These are phyloP conservation scores for Agrochola lychnidis DNA, from an alignment of 2,888 invertebrate species.

Conservation along the genomic window DNA sequence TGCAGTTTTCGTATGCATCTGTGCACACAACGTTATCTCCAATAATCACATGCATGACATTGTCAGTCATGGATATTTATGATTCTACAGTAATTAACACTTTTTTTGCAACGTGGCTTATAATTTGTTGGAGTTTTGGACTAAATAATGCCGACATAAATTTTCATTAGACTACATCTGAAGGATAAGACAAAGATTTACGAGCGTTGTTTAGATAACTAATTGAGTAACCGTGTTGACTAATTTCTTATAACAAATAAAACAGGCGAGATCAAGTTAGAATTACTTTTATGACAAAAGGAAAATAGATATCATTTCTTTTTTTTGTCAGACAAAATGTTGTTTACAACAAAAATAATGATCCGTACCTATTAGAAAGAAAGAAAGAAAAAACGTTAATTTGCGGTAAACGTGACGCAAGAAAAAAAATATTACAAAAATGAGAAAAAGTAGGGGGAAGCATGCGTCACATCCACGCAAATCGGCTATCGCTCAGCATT, in stretches of 20 bases:
- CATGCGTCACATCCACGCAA: too few relatives aligned
- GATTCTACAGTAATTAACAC: conserved; percentile 15
- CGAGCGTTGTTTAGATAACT: conserved; percentile 58
- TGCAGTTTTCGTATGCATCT: conserved; percentile 37
- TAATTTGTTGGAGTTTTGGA: conserved; percentile 54
- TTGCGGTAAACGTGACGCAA: too few relatives aligned
- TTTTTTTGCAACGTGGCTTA: conserved; percentile 33
- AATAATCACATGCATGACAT: conserved; percentile 23
- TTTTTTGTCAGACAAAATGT: neutral
- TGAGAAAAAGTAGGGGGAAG: too few relatives aligned
- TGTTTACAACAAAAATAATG: neutral
- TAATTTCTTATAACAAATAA: conserved; percentile 48
- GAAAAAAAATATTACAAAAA: too few relatives aligned
- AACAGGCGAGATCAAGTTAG: conserved; percentile 10
- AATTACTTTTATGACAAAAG: conserved; percentile 12
- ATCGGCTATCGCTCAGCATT: too few relatives aligned
- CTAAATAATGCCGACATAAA: conserved; percentile 62
- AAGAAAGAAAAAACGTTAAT: too few relatives aligned
- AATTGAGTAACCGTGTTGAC: conserved; percentile 51
- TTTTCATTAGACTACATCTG: conserved; percentile 67
- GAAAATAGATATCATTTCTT: neutral
- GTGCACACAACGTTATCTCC: conserved; percentile 13
- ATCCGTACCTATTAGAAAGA: neutral
- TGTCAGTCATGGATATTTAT: neutral
- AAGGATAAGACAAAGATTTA: conserved; percentile 67